Evolutionary conservation across 2,797 vertebrate species (phyloP), one percentile per base, ranked within the genome.

Genomic region (Paramormyrops hopkinsi): DNA sequence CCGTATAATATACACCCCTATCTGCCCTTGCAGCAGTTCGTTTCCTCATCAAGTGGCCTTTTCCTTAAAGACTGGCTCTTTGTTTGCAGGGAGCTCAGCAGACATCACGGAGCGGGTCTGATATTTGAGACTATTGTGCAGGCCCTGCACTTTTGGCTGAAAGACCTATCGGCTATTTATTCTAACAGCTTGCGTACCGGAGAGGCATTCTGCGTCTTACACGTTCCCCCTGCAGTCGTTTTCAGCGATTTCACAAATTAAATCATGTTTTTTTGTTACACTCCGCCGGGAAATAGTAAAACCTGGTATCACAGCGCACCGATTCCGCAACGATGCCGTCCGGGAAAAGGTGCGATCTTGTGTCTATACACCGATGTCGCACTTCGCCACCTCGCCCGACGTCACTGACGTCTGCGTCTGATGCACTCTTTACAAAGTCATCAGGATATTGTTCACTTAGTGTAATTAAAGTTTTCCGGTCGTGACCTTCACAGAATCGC

Each of bases 1-100:
- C 51, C 51, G 14, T 51, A 86, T 25, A 56, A 50, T 56, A 56
- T 54, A 22, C 6, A 33, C n/a, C 89, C 89, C 17, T 88, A 41
- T 87, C 29, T 29, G 73, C 0, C 51, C 84, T 88, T 85, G 90
- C 89, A 90, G 90, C 89, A 92, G 22, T 90, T 90, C 17, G 22
- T 90, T 92, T 94, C 93, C 92, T 90, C 17, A 87, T 93, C 93
- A 90, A 90, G 92, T 91, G 91, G 54, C 90, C 92, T 93, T 94
- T 93, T 90, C 92, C 92, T 94, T 91, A 89, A 94, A 96, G 94
- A 95, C 94, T 95, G 93, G 90, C 83, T 91, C 93, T 94, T 96
- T 96, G 96, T 95, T 96, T 92, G 91, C 88, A 88, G 76, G 90
- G 89, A 73, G 92, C 93, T 95, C 92, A 92, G 90, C 56, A 91